Base-by-base conservation (phyloP, 2,888 invertebrate species). In the Polymixis lichenea region DNA sequence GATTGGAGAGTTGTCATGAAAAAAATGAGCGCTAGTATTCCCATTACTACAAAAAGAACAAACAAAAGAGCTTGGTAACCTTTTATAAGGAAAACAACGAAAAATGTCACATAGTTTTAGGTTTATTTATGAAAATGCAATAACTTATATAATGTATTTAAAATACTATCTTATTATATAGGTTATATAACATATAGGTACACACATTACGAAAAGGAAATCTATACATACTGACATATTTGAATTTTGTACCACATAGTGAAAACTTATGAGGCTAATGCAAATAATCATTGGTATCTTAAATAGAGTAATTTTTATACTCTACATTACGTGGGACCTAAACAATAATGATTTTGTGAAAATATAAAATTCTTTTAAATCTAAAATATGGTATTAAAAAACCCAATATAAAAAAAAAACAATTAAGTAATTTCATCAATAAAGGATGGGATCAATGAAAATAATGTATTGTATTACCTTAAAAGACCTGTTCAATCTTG, bases 1-100 rank as follows among this genome's bases (percentile, higher is more conserved):
- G 0, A 99, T 99, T 89, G 99, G 99, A 68, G 99, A 99, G 94
- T 97, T 99, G 49, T 99, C 98, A 93, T 99, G 98, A 98, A 92
- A 92, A 28, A 11, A 73, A 53, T 78, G 38, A 65, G 7, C 28
- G 49, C 60, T 76, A 76, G 67, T 72, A 72, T 66, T 65, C 46
- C 22, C 17, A 68, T 75, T 70, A 75, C 78, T 69, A 80, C 61
- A 78, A 77, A 61, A 66, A 78, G 60, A 75, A 69, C 25, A 71
- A 65, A 56, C 46, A 77, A 38, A 58, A 49, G 70, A 86, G 79
- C 81, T 81, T 75, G 64, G 53, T 69, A 72, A 64, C 64, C 67
- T 72, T 80, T 11, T 77, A 46, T 32, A 70, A 77, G 70, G 69
- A 62, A 74, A 70, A 78, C 82, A 80, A 86, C 81, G 79, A 77